Conservation (phyloP, 2,888 invertebrate genomes). For the Sphaeridia pumilis region DNA sequence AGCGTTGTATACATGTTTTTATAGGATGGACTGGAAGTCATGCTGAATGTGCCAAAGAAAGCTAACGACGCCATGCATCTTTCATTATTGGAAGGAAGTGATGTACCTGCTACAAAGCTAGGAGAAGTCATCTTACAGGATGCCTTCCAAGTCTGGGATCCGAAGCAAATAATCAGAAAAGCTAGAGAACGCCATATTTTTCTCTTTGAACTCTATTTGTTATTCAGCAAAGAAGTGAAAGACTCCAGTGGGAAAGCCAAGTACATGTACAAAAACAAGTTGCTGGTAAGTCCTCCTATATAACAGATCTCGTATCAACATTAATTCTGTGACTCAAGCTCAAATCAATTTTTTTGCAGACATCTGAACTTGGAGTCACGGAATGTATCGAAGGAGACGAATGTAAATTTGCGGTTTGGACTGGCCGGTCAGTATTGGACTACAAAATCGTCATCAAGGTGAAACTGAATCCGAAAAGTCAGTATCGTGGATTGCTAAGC, state of each 20-base stretch:
- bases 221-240: slow-evolving; percentile 94
- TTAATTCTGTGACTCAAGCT: background rate
- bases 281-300: slow-evolving; percentile 55
- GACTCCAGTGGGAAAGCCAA: slow-evolving; percentile 76
- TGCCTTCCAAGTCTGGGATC: slow-evolving; percentile 94
- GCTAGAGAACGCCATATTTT: slow-evolving; percentile 92
- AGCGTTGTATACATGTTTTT: background rate
- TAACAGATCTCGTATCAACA: background rate
- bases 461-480: too few relatives aligned
- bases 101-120: slow-evolving; percentile 77
- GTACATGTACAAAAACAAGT: slow-evolving; percentile 76
- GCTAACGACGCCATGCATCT: slow-evolving; percentile 99
- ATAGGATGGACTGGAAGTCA: slow-evolving; percentile 92
- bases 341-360: slow-evolving; percentile 46
- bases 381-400: slow-evolving; percentile 98
- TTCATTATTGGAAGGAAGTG: slow-evolving; percentile 87
- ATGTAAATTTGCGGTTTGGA: slow-evolving; percentile 98
- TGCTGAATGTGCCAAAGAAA: slow-evolving; percentile 97
- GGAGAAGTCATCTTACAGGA: slow-evolving; percentile 96
- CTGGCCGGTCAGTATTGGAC: slow-evolving; percentile 84
- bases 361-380: slow-evolving; percentile 89
- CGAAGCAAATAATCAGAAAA: slow-evolving; percentile 91
- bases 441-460: slow-evolving; percentile 72
- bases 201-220: slow-evolving; percentile 89
- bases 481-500: background rate